Evolutionary conservation across 2,113 vertebrate genomes (phyloP).

Genomic region (Glareola pratincola): DNA sequence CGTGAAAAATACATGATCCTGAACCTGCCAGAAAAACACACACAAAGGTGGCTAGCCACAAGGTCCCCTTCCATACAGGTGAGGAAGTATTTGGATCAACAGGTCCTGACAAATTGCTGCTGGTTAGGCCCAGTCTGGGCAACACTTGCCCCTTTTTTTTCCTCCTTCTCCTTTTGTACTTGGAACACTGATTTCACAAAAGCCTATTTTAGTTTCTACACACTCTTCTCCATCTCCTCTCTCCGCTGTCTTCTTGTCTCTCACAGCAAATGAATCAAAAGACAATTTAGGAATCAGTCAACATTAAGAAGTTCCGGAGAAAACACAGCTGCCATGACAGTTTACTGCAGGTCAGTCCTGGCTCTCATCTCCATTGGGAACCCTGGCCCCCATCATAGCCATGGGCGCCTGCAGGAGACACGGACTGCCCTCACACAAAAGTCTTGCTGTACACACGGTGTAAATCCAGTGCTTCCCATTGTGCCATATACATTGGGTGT

Average conservation of each 20-base stretch:
- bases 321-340: neutral
- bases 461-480: neutral
- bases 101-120: neutral
- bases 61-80: neutral
- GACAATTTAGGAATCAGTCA: neutral
- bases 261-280: neutral
- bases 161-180: neutral
- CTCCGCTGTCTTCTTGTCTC: neutral
- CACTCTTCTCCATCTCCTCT: neutral
- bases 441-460: fast-evolving
- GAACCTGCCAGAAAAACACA: neutral
- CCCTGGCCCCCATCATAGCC: neutral
- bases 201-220: neutral
- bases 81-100: neutral
- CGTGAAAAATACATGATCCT: fast-evolving
- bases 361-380: neutral
- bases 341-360: neutral
- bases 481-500: neutral
- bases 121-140: neutral
- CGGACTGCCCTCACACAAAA: neutral
- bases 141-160: neutral
- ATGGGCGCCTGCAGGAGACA: neutral
- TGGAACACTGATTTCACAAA: neutral
- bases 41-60: neutral
- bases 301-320: neutral